Evolutionary conservation across 2,113 vertebrate genomes (phyloP).

Genomic region (Notothenia rossii): DNA sequence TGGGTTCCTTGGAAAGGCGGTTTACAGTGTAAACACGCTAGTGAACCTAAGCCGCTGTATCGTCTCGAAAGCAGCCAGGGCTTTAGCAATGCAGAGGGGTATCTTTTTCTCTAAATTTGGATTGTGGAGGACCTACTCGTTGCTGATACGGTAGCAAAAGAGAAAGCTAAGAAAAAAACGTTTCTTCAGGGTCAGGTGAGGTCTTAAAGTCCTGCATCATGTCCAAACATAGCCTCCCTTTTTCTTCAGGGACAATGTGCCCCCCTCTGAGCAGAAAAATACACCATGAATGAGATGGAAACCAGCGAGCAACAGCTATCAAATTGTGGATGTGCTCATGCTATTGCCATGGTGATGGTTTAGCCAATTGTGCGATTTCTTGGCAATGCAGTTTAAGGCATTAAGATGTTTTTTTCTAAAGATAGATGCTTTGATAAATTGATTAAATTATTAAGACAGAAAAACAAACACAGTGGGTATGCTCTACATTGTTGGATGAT

Average conservation of each 20-base stretch:
- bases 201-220: slow-evolving; percentile 12
- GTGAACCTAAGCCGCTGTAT: slow-evolving; percentile 57
- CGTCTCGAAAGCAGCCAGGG: slow-evolving; percentile 27
- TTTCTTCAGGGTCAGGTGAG: background rate
- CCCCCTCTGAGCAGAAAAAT: slow-evolving; percentile 37
- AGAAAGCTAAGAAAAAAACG: background rate
- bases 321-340: background rate
- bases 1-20: slow-evolving; percentile 66
- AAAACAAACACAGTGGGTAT: background rate
- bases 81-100: slow-evolving; percentile 18
- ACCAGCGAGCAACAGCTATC: background rate
- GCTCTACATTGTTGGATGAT: background rate
- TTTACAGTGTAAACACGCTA: slow-evolving; percentile 65
- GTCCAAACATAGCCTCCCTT: slow-evolving; percentile 41
- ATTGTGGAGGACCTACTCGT: background rate
- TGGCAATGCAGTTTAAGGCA: background rate
- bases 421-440: background rate
- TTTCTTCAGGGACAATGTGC: slow-evolving; percentile 51
- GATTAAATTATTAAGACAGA: background rate
- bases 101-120: slow-evolving; percentile 47
- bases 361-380: background rate
- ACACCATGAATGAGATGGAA: background rate
- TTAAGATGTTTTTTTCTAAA: background rate
- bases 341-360: background rate
- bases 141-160: slow-evolving; percentile 22